Evolutionary conservation across 2,888 invertebrate species (phyloP).

Genomic region (Tipula lateralis): DNA sequence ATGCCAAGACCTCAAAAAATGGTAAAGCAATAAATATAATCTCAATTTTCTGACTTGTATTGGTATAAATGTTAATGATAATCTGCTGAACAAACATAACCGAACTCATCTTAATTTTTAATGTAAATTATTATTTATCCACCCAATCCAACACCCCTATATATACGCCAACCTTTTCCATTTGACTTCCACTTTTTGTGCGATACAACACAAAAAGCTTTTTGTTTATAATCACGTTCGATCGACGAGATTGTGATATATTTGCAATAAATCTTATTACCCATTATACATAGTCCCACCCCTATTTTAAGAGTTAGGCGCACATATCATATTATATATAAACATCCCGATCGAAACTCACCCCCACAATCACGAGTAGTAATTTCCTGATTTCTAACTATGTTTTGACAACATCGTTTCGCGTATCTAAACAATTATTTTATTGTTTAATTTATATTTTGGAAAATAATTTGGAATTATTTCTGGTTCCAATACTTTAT

Average conservation of each 20-base stretch:
- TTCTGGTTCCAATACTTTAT: background rate
- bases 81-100: background rate
- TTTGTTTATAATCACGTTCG: slow-evolving; percentile 11
- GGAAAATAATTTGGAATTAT: background rate
- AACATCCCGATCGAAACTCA: background rate
- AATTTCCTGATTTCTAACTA: background rate
- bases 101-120: background rate
- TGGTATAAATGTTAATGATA: background rate
- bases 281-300: slow-evolving; percentile 3
- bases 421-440: slow-evolving; percentile 24
- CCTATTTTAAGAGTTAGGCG: background rate
- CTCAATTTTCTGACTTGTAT: background rate
- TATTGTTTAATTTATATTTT: background rate
- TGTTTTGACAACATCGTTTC: slow-evolving; percentile 24
- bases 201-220: background rate
- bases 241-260: background rate
- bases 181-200: background rate
- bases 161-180: background rate
- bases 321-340: background rate
- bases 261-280: background rate
- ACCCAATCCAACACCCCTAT: background rate
- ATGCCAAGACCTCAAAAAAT: background rate
- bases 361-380: background rate
- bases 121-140: background rate
- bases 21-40: background rate